phyloP scores from a whole-genome alignment of 2,888 invertebrate genomes.

The Spodoptera picta region DNA sequence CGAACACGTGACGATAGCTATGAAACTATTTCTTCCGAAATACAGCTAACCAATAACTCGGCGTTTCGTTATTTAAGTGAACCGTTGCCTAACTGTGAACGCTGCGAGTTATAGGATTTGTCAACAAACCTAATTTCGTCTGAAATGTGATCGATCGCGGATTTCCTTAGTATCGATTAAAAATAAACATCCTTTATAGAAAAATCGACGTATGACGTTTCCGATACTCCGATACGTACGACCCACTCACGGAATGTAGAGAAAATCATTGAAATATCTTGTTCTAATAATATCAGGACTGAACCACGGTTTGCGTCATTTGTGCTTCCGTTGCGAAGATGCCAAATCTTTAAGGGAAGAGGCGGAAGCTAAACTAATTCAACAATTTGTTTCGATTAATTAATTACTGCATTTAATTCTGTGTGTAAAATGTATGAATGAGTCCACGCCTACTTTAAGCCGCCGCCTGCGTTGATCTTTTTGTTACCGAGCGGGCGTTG shows the following conservation, averaged over 20 bases:
- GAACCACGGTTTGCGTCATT: conserved; percentile 64
- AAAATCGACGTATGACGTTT: conserved; percentile 49
- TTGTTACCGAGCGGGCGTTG: too few species aligned
- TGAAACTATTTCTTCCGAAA: conserved; percentile 20
- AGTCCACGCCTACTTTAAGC: conserved; percentile 3
- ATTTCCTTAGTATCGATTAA: conserved; percentile 49
- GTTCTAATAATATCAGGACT: conserved; percentile 58
- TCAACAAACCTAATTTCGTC: conserved; percentile 48
- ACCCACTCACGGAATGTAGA: conserved; percentile 44
- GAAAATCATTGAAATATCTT: conserved; percentile 52
- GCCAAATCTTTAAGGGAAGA: conserved; percentile 58
- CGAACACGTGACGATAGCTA: conserved; percentile 6
- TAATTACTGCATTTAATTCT: conserved; percentile 45
- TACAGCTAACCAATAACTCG: conserved; percentile 23
- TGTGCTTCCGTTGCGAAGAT: conserved; percentile 64
- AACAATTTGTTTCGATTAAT: conserved; percentile 59
- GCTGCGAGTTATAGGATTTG: conserved; percentile 23
- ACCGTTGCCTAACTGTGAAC: conserved; percentile 31
- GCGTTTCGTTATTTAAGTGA: conserved; percentile 22
- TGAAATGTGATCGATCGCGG: conserved; percentile 34
- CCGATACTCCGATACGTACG: conserved; percentile 33
- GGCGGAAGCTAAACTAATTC: conserved; percentile 52
- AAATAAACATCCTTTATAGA: conserved; percentile 43
- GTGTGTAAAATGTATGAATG: conserved; percentile 11
- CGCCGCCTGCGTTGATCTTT: too few species aligned